Conservation (phyloP, 2,888 invertebrate species). For the Hofmannophila pseudospretella region DNA sequence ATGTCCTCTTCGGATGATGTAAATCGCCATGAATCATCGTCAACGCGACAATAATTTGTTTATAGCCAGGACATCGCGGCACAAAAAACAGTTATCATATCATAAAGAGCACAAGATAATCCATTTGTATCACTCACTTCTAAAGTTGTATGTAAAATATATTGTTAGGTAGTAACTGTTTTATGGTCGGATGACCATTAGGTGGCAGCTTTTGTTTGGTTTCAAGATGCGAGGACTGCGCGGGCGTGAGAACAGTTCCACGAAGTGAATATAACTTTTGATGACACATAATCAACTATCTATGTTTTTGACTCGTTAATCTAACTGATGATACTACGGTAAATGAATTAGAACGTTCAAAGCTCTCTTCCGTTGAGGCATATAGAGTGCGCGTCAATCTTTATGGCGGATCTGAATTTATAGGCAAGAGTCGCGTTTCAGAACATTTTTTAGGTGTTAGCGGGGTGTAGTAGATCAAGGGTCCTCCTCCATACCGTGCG, state of each 20-base stretch:
- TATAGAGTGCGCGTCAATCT: too few relatives aligned
- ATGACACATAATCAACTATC: conserved; percentile 10
- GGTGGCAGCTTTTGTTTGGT: conserved; percentile 18
- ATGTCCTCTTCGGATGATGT: conserved; percentile 17
- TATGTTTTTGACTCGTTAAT: too few relatives aligned
- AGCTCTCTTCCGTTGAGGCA: too few relatives aligned
- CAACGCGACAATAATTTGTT: conserved; percentile 23
- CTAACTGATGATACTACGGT: too few relatives aligned
- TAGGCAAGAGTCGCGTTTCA: too few relatives aligned
- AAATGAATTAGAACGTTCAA: too few relatives aligned
- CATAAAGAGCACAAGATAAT: conserved; percentile 38
- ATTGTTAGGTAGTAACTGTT: conserved; percentile 54
- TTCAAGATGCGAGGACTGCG: conserved; percentile 10
- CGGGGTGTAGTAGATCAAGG: too few relatives aligned
- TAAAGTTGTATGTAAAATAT: conserved; percentile 43
- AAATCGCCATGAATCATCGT: conserved; percentile 24
- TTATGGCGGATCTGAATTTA: too few relatives aligned
- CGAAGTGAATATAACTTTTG: conserved; percentile 15
- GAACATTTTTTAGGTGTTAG: too few relatives aligned
- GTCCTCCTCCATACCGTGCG: too few relatives aligned
- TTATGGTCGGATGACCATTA: conserved; percentile 36
- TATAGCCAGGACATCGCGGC: conserved; percentile 15
- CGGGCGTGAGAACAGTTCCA: conserved; percentile 21
- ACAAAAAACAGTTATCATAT: conserved; percentile 22
- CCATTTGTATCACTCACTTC: conserved; percentile 26